phyloP scores from a whole-genome alignment of 1,140 invertebrate genomes.

The Elysia chlorotica region DNA sequence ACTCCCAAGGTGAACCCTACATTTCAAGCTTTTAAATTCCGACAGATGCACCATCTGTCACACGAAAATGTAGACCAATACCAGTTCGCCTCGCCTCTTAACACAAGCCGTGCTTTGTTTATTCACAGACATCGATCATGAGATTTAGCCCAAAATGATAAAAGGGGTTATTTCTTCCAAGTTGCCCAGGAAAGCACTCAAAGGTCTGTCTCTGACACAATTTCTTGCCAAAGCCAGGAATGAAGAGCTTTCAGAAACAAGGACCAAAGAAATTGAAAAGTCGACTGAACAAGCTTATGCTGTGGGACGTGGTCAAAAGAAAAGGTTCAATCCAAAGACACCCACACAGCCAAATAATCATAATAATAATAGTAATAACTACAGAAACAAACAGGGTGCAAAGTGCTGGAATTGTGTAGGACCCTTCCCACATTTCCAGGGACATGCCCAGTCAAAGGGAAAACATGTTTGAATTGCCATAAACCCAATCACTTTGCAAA shows the following conservation, averaged over 20 bases:
- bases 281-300: not conserved
- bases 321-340: not conserved
- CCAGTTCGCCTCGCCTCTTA: not conserved
- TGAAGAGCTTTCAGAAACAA: no score
- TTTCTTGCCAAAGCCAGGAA: no score
- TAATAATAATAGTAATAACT: no score
- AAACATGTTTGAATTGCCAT: no score
- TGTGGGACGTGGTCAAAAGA: not conserved
- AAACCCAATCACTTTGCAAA: no score
- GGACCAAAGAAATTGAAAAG: no score
- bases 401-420: no score
- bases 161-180: not conserved
- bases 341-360: no score
- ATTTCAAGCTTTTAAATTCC: slow-evolving; percentile 4
- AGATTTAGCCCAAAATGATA: not conserved
- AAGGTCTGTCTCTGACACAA: no score
- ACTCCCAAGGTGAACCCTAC: not conserved
- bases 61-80: not conserved
- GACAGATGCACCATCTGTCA: not conserved
- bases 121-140: not conserved
- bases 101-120: not conserved
- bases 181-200: not conserved
- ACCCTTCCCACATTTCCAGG: no score
- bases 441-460: no score
- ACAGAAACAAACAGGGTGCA: no score